Evolutionary conservation across 2,888 invertebrate species (phyloP), one percentile per base, ranked within the genome.

Genomic region (Phasia obesa): DNA sequence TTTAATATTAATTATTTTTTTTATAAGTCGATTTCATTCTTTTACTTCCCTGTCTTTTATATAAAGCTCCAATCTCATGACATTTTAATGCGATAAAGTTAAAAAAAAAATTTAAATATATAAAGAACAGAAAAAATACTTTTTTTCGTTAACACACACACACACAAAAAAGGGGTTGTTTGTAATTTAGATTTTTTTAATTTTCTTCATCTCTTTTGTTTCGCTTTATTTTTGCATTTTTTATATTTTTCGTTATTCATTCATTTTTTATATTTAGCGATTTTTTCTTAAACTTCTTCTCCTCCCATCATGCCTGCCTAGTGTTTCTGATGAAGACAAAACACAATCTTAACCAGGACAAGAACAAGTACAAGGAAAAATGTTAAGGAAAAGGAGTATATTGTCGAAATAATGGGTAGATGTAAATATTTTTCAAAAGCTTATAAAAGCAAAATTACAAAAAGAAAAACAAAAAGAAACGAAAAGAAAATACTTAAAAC

Each of bases 41-140:
- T 23, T 65, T 49, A 15, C 7, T 2, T 2, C 0, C 6, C 71
- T 73, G 65, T 21, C 21, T 51, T 49, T 57, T 25, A 59, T 69
- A 27, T 47, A 78, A 78, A 75, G 82, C 78, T 78, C 44, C 69
- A 78, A 75, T 79, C 79, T 65, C 75, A 71, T 76, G 83, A 83
- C 79, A 79, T 79, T 83, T 83, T 83, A 83, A 83, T 83, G 79
- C 67, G 75, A 83, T 83, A 79, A 83, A 78, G 47, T 53, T 70
- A 57, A 53, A 67, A 65, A 71, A 55, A 47, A 19, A 21, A 15
- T 19, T 71, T 51, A 73, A 59, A 73, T 49, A 35, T 57, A 44
- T 59, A 75, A 71, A 62, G 71, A 51, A 77, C 59, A 65, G 47
- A 60, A 70, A 67, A 55, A 60, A 79, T 60, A 55, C 25, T 47